Evolutionary conservation across 2,888 invertebrate genomes (phyloP), one percentile per base, ranked within the genome.

Genomic region (Troilus luridus): DNA sequence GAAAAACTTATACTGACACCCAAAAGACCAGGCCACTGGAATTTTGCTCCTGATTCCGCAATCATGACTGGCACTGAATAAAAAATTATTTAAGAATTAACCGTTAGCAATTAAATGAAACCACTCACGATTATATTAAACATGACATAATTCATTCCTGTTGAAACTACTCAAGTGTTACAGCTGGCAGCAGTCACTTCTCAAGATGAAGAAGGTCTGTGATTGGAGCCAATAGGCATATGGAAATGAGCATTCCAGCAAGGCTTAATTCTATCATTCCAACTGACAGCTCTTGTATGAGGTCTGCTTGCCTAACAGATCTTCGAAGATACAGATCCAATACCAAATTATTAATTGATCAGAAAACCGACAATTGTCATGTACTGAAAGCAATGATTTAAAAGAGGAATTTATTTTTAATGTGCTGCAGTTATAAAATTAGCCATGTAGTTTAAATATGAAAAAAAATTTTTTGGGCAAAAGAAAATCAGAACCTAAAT

Each of bases 221-320:
- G 72, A 77, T 77, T 77, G 72, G 72, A 41, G 72, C 72, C 72
- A 77, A 77, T 77, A 41, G 10, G 8, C 41, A 41, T 77, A 77
- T 77, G 72, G 72, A 77, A 77, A 77, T 77, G 72, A 77, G 72
- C 72, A 77, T 77, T 77, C 72, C 72, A 77, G 17, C 8, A 17
- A 19, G 72, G 72, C 72, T 6, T 27, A 77, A 77, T 77, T 7
- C 72, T n/a, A 77, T 77, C 72, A 77, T 77, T 77, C 72, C n/a
- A 17, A 77, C 72, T 41, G 72, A 77, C 72, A 77, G 72, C 72
- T 77, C 72, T 77, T 77, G 72, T 77, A 41, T 41, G 72, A 8
- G 8, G 7, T 41, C 72, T 41, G 41, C 27, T 77, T 41, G 17
- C 0, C 72, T 77, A 77, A 77, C 41, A 77, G 72, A 11, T 77